Conservation (phyloP, 2,888 invertebrate genomes). For the Orchesella flavescens region DNA sequence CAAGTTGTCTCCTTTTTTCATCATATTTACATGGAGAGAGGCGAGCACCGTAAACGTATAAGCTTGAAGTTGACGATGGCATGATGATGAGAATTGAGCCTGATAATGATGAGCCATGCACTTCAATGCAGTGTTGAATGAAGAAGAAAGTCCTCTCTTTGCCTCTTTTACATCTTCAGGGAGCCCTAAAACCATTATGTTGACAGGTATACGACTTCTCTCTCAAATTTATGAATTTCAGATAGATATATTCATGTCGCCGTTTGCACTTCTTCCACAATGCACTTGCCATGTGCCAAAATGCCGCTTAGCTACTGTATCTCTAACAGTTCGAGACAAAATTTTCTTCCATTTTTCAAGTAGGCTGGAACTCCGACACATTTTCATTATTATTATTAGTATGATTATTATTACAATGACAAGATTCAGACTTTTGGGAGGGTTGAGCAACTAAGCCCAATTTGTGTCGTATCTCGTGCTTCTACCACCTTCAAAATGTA, state of each 20-base stretch:
- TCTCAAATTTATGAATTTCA: constrained; percentile 71
- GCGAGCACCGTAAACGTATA: neutral
- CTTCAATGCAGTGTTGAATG: constrained; percentile 50
- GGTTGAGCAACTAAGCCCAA: neutral
- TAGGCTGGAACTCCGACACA: constrained; percentile 24
- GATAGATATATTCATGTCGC: constrained; percentile 66
- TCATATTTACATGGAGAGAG: neutral
- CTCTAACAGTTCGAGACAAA: neutral
- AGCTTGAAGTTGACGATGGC: constrained; percentile 42
- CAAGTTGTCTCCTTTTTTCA: neutral
- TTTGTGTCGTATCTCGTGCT: neutral
- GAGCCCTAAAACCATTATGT: constrained; percentile 72
- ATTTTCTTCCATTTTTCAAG: constrained; percentile 21
- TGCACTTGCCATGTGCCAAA: constrained; percentile 45
- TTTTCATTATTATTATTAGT: constrained; percentile 47
- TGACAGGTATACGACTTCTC: constrained; percentile 72
- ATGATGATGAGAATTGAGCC: constrained; percentile 57
- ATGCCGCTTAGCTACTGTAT: neutral
- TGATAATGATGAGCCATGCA: constrained; percentile 58
- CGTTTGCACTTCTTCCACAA: constrained; percentile 50
- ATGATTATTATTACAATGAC: constrained; percentile 25
- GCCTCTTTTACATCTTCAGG: constrained; percentile 68
- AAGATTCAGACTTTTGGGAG: neutral
- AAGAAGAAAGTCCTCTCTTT: constrained; percentile 54
- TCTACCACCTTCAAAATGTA: neutral